Base-by-base conservation (phyloP, 2,797 vertebrate genomes). In the Microctenopoma steveboyesi region DNA sequence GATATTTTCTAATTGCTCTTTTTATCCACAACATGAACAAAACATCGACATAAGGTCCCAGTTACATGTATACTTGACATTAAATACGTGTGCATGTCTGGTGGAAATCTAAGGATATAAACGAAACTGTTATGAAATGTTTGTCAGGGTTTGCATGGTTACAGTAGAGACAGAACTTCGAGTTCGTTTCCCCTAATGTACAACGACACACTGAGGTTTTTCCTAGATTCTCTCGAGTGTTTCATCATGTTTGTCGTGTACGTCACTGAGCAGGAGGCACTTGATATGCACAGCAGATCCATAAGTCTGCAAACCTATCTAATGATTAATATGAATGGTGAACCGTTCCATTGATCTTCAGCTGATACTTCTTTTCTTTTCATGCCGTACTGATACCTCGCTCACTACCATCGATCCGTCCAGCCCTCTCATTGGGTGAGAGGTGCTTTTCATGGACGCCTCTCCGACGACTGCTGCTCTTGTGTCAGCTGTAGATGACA, bases 401-500 rank as follows among this genome's bases (percentile, higher is more conserved):
- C 27, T 63, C 18, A 12, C 7, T n/a, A 35, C 35, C 18, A 57
- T 49, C 12, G 16, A 51, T 28, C 45, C 7, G 55, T 45, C 40
- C 3, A 60, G 37, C 39, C 33, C 54, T 14, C 45, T 27, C 45
- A 39, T 25, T 60, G 61, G 70, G 28, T 68, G 64, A 64, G 27
- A 11, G 48, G 67, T 63, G 16, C 40, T 18, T 62, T 68, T 74
- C 63, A 71, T 61, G 48, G 49, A 52, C 18, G 55, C 30, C 61
- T 72, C 58, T 70, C 35, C 25, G 59, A 16, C 59, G 22, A 64
- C 69, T 51, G 54, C 59, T 55, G 57, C 58, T 78, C 22, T 66
- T 69, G 69, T 79, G 61, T 69, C 78, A 79, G 67, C 49, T 74
- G 67, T 46, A 69, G 39, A 57, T 67, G 52, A 70, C 56, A 74